Conservation (phyloP, 1,140 invertebrate species). For the Arctopsyche grandis region DNA sequence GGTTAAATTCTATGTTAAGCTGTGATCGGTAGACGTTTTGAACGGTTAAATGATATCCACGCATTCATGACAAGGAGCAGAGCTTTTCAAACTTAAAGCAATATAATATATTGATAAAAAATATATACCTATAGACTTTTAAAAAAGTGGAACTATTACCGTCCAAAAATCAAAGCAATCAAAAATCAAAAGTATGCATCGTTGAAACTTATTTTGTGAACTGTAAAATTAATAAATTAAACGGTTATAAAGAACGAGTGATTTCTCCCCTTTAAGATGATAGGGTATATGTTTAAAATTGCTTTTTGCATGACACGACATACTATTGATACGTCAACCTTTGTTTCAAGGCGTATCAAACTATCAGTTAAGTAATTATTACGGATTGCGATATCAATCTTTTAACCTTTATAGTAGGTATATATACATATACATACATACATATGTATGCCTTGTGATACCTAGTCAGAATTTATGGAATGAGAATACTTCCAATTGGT, state of each 20-base stretch:
- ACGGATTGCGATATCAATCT: not conserved
- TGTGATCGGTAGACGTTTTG: conserved; percentile 18
- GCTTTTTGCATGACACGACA: not conserved
- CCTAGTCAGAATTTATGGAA: no score
- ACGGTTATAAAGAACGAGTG: no score
- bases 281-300: not conserved
- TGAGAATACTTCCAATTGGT: no score
- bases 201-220: not conserved
- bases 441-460: no score
- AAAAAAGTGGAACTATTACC: no score
- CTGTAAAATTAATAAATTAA: no score
- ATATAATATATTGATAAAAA: not conserved
- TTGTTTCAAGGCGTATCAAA: not conserved
- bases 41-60: conserved; percentile 19
- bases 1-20: conserved; percentile 31
- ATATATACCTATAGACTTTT: no score
- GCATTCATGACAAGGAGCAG: conserved; percentile 11
- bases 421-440: no score
- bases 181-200: not conserved
- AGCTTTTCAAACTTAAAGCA: conserved; percentile 17
- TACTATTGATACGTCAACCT: not conserved
- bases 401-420: no score
- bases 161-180: no score
- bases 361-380: conserved; percentile 13
- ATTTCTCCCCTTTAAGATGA: no score